These are phyloP conservation scores for Oncorhynchus clarkii DNA, from an alignment of 2,113 vertebrate species.

Conservation along the genomic window DNA sequence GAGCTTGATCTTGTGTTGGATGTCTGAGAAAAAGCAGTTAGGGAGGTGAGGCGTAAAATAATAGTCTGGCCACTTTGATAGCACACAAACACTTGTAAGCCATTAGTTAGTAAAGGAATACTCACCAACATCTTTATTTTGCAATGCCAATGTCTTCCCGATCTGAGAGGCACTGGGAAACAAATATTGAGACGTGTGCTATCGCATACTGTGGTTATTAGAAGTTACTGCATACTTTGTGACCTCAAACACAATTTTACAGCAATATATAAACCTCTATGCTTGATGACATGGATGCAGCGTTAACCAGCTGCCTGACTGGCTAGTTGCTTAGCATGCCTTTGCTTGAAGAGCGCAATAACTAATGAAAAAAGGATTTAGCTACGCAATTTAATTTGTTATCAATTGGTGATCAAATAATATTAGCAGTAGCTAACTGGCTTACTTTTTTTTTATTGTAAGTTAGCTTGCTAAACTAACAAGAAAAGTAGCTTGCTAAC, in stretches of 20 bases:
- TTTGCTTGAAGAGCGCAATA: too few species aligned
- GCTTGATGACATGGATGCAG: neutral
- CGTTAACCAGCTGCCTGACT: too few species aligned
- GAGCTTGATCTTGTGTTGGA: constrained; percentile 94
- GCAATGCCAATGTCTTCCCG: constrained; percentile 89
- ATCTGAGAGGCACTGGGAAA: constrained; percentile 90
- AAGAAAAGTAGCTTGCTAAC: neutral
- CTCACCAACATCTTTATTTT: constrained; percentile 94
- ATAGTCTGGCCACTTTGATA: neutral
- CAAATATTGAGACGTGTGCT: constrained; percentile 9
- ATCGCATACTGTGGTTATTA: neutral
- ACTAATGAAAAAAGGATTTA: too few species aligned
- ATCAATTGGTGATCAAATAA: too few species aligned
- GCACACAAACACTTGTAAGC: neutral
- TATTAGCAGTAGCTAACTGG: neutral
- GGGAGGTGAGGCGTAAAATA: neutral
- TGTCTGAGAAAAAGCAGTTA: constrained; percentile 66
- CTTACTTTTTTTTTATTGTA: neutral
- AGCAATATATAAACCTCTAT: neutral
- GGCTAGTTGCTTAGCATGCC: too few species aligned
- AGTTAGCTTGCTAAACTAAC: neutral
- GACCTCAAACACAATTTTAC: neutral
- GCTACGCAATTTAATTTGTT: too few species aligned
- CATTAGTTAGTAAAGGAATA: neutral
- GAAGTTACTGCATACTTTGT: neutral